Evolutionary conservation across 2,113 vertebrate species (phyloP), one percentile per base, ranked within the genome.

Genomic region (Pelecanus crispus): DNA sequence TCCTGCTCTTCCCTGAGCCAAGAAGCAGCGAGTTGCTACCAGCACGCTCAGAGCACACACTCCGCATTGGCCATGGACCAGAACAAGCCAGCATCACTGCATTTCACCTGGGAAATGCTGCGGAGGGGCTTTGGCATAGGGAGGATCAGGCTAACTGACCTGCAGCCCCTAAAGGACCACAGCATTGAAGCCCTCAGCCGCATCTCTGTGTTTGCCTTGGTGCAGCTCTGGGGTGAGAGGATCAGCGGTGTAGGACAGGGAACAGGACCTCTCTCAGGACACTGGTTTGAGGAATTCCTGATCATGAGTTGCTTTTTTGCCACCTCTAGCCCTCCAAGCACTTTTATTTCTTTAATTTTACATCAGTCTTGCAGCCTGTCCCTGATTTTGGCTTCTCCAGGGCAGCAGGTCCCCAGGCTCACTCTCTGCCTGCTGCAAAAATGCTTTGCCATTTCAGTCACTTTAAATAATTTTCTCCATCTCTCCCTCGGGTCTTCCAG

Each of bases 61-160:
- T 0, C 16, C 13, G 52, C 1, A 0, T 16, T 84, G 55, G 68
- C 44, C 1, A 0, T 9, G 81, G 84, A 42, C 44, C 68, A 34
- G 73, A 53, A 56, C 0, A 8, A 72, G 21, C 25, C 63, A 58
- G 15, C 28, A 38, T 10, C 40, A 9, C 31, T 18, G n/a, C 11
- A 1, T 10, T 53, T 62, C 42, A 38, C 13, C 62, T 10, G 7
- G 44, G 62, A 79, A 71, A 67, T 0, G 4, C 31, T n/a, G 11
- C 0, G 2, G 32, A 83, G 47, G 18, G n/a, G 29, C 6, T 36
- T 49, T 42, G 72, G 42, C 31, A 16, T 0, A 13, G 25, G 32
- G 28, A 59, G 29, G 22, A 22, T 17, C 26, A 19, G 17, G 4
- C 14, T 45, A 17, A 67, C 19, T 40, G 50, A 42, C 32, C 40